Conservation (phyloP, 2,113 vertebrate species). For the Halichoeres trimaculatus region DNA sequence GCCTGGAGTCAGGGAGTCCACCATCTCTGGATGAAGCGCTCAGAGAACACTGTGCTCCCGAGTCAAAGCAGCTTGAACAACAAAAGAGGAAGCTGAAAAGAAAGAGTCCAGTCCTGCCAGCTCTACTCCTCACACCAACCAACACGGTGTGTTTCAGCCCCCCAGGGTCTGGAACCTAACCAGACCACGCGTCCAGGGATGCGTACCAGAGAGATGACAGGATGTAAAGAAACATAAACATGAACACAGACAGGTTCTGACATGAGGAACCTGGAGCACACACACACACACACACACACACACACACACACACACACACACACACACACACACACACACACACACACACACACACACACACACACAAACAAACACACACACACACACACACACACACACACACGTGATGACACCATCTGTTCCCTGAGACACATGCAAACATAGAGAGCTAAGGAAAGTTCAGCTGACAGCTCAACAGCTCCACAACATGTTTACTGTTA, state of each 20-base stretch:
- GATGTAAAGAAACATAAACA: constrained; percentile 8
- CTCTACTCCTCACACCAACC: constrained; percentile 40
- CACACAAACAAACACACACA: no score
- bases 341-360: no score
- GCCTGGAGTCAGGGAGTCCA: constrained; percentile 38
- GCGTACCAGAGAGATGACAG: background rate
- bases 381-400: no score
- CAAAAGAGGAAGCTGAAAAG: constrained; percentile 34
- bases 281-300: constrained; percentile 2
- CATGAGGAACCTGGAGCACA: background rate
- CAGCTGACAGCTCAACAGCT: no score
- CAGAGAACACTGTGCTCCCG: background rate
- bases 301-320: no score
- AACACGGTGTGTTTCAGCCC: constrained; percentile 47
- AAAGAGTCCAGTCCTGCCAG: constrained; percentile 54
- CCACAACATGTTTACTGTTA: no score
- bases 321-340: no score
- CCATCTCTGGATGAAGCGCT: constrained; percentile 21
- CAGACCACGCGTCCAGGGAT: constrained; percentile 22
- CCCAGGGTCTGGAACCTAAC: constrained; percentile 15
- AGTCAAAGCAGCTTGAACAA: constrained; percentile 58
- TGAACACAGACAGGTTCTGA: background rate
- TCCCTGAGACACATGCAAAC: no score
- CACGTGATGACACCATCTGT: no score
- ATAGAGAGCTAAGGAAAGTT: no score